These are phyloP conservation scores for Scopus umbretta DNA, from an alignment of 2,113 vertebrate genomes.

Conservation along the genomic window DNA sequence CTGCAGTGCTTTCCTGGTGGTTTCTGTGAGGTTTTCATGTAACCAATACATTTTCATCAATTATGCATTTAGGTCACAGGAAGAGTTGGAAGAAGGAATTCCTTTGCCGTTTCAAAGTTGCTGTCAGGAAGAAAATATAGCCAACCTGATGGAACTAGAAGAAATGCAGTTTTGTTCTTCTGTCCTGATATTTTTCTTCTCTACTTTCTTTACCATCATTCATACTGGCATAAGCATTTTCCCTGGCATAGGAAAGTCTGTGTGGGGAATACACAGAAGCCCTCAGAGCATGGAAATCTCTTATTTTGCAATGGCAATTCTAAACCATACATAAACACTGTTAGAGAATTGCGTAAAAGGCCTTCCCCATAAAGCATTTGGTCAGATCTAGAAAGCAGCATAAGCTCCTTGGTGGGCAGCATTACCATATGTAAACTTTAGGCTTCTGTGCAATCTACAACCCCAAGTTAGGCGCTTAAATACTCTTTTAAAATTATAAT, in stretches of 20 bases:
- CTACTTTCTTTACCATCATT: background rate
- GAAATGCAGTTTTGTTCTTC: background rate
- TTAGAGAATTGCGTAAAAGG: background rate
- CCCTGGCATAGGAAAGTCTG: background rate
- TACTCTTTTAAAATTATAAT: background rate
- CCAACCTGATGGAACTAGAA: background rate
- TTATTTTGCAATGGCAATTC: background rate
- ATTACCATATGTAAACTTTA: background rate
- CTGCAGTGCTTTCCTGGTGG: background rate
- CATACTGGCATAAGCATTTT: background rate
- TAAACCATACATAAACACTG: background rate
- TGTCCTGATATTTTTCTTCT: background rate
- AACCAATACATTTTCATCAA: conserved; percentile 17
- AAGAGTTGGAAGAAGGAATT: conserved; percentile 22
- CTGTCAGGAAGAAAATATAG: background rate
- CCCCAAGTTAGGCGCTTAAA: background rate
- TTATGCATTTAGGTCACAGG: background rate
- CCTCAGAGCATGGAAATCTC: background rate
- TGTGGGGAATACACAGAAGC: background rate
- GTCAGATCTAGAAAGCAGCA: background rate
- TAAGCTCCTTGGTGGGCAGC: background rate
- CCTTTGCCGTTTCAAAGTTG: background rate
- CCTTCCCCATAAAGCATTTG: background rate
- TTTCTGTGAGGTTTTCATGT: conserved; percentile 12
- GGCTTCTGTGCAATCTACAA: background rate